Conservation (phyloP, 2,888 invertebrate genomes). For the Matsumyia berberina region DNA sequence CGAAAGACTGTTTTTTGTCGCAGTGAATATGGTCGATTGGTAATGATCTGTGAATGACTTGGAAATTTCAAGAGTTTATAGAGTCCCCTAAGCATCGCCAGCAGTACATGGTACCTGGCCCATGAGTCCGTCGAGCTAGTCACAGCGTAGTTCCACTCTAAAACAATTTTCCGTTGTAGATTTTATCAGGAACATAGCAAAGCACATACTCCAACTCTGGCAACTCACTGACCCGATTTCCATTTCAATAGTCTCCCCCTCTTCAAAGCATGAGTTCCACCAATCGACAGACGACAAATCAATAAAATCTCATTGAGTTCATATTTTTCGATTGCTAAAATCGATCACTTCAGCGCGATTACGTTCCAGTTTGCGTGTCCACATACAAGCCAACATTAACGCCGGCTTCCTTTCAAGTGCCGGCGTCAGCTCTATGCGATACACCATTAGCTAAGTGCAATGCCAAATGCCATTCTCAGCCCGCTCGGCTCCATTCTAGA, state of each 20-base stretch:
- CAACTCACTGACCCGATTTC: constrained; percentile 50
- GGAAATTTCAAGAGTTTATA: no score
- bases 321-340: constrained; percentile 57
- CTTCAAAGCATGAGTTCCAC: not conserved
- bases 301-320: constrained; percentile 64
- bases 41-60: no score
- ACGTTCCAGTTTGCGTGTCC: constrained; percentile 9
- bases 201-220: no score
- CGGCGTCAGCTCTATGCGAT: constrained; percentile 4
- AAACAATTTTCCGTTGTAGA: no score
- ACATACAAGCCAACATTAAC: constrained; percentile 18
- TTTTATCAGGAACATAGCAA: no score
- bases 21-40: no score
- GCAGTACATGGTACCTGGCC: no score
- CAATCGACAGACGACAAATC: constrained; percentile 40
- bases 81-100: no score
- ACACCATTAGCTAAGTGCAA: constrained; percentile 51
- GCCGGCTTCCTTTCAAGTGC: constrained; percentile 63
- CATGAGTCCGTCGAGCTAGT: no score
- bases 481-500: not conserved
- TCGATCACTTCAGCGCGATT: constrained; percentile 62
- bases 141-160: no score
- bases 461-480: constrained; percentile 52
- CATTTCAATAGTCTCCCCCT: not conserved
- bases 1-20: no score